Evolutionary conservation across 1,140 invertebrate species (phyloP).

Genomic region (Heliconius himera): DNA sequence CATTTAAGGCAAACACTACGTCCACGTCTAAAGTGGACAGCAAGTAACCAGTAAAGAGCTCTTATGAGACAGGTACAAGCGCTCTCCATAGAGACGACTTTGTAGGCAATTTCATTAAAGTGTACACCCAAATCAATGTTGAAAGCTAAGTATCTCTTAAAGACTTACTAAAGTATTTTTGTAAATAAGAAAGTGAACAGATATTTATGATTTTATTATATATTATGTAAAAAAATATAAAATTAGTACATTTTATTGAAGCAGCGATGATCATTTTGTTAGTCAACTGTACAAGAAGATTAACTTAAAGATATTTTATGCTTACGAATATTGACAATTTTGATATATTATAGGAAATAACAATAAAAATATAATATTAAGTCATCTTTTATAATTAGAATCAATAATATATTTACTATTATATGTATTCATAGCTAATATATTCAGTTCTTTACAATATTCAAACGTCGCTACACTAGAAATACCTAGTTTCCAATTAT

Average conservation of each 20-base stretch:
- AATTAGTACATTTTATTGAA: too few relatives aligned
- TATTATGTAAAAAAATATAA: too few relatives aligned
- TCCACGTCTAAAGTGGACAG: slow-evolving; percentile 2
- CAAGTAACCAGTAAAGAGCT: slow-evolving; percentile 14
- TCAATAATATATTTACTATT: too few relatives aligned
- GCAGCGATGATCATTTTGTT: too few relatives aligned
- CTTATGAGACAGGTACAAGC: slow-evolving; percentile 18
- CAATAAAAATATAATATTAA: too few relatives aligned
- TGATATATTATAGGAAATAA: too few relatives aligned
- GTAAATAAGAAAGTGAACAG: background rate
- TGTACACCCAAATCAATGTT: slow-evolving; percentile 10
- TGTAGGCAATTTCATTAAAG: slow-evolving; percentile 23
- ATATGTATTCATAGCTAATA: too few relatives aligned
- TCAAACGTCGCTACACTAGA: background rate
- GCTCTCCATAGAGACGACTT: slow-evolving; percentile 16
- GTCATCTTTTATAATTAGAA: too few relatives aligned
- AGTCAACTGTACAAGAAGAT: too few relatives aligned
- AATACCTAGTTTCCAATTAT: background rate
- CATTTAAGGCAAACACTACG: background rate
- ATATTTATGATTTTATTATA: background rate
- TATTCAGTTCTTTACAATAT: background rate
- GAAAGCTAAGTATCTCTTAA: background rate
- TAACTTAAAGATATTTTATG: too few relatives aligned
- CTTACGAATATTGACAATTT: too few relatives aligned
- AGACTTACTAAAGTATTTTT: background rate